Conservation (phyloP, 2,113 vertebrate genomes). For the Channa argus region DNA sequence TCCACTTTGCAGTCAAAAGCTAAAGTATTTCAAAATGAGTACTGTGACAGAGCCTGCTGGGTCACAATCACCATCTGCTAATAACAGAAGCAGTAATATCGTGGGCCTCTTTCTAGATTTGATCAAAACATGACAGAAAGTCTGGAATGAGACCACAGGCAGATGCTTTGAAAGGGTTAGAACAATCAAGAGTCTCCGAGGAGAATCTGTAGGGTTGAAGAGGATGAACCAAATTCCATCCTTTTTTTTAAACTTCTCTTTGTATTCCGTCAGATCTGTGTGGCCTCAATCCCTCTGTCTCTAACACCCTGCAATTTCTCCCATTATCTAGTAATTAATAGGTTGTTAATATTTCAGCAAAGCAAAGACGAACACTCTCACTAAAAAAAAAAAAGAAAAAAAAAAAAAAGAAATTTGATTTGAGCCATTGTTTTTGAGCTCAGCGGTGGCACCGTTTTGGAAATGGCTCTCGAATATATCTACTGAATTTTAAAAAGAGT, state of each 20-base stretch:
- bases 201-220: constrained; percentile 40
- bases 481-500: constrained; percentile 12
- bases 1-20: neutral
- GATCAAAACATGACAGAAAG: constrained; percentile 43
- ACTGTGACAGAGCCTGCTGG: neutral
- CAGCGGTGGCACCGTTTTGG: neutral
- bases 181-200: constrained; percentile 51
- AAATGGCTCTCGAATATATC: constrained; percentile 26
- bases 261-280: constrained; percentile 60
- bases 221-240: constrained; percentile 45
- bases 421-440: constrained; percentile 27
- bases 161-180: constrained; percentile 54
- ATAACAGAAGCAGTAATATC: constrained; percentile 12
- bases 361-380: constrained; percentile 17
- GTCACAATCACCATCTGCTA: constrained; percentile 3
- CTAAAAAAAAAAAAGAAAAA: neutral
- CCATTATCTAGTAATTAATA: constrained; percentile 65
- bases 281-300: constrained; percentile 60
- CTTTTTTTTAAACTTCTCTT: constrained; percentile 53
- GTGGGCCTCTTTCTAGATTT: constrained; percentile 38
- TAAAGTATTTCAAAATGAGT: neutral
- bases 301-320: constrained; percentile 12
- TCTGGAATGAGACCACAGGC: constrained; percentile 52
- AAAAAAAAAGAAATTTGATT: constrained; percentile 30
- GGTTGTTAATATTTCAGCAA: constrained; percentile 60